A percentile compares a stretch with the other conserved stretches of the same genome.
Conservation (phyloP, 2,888 invertebrate genomes). For the Apamea anceps region DNA sequence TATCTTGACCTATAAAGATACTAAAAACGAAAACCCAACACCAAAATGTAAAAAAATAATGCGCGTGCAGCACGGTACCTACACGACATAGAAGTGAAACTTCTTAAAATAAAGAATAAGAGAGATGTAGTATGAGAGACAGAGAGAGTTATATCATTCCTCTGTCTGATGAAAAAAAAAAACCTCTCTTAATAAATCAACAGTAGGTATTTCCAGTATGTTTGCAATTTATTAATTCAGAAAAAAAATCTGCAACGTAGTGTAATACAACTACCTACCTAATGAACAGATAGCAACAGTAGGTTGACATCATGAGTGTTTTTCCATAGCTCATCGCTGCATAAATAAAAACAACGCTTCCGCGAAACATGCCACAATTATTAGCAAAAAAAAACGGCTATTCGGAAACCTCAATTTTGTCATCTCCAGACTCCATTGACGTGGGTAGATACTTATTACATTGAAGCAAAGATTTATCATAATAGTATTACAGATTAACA, state of each 20-base stretch:
- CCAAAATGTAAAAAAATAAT: no score
- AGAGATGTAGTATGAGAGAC: no score
- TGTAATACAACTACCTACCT: not conserved
- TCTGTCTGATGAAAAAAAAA: no score
- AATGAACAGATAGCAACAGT: not conserved
- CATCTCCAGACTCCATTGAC: slow-evolving; percentile 41
- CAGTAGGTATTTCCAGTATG: not conserved
- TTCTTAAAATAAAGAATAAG: no score
- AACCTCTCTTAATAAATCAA: no score
- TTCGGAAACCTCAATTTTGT: slow-evolving; percentile 28
- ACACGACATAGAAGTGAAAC: no score
- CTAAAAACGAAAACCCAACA: no score
- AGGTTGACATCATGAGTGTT: not conserved
- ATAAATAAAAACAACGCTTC: slow-evolving; percentile 15
- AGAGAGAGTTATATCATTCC: no score
- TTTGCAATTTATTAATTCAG: not conserved
- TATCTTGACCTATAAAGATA: no score
- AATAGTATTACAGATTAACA: slow-evolving; percentile 21
- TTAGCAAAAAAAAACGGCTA: slow-evolving; percentile 15
- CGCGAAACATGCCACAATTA: slow-evolving; percentile 12
- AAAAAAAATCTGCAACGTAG: not conserved
- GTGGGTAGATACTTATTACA: slow-evolving; percentile 18
- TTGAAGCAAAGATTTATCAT: slow-evolving; percentile 29
- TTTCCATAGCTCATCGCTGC: slow-evolving; percentile 14
- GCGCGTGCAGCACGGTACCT: no score